Percentiles rank a stretch among this genome's conserved stretches.
Evolutionary conservation across 2,888 invertebrate species (phyloP).

Genomic region (Pocota personata): DNA sequence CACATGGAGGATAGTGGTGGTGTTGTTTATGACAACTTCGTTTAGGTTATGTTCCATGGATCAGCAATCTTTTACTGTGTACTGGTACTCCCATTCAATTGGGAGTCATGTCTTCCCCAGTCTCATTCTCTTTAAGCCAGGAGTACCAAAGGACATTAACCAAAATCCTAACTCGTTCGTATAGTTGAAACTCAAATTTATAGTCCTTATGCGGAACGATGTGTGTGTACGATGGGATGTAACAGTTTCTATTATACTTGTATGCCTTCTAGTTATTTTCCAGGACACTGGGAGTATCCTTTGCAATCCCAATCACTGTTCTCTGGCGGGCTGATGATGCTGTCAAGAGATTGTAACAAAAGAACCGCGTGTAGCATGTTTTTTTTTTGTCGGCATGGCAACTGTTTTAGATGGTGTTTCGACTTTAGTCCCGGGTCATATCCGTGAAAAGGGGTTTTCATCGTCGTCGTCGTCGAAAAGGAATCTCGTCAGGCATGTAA

Average conservation of each 20-base stretch:
- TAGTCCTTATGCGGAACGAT: slow-evolving; percentile 41
- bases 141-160: slow-evolving; percentile 30
- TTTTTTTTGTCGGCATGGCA: slow-evolving; percentile 8
- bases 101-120: slow-evolving; percentile 25
- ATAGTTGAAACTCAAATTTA: slow-evolving; percentile 40
- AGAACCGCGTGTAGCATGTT: slow-evolving; percentile 16
- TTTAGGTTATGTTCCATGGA: slow-evolving; percentile 71
- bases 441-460: neutral
- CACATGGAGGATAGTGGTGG: slow-evolving; percentile 67
- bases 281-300: slow-evolving; percentile 46
- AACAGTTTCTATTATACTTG: slow-evolving; percentile 49
- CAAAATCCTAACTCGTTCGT: slow-evolving; percentile 20
- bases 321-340: slow-evolving; percentile 51
- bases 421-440: slow-evolving; percentile 32
- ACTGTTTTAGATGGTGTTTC: slow-evolving; percentile 26
- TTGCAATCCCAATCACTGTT: slow-evolving; percentile 56
- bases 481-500: slow-evolving; percentile 67
- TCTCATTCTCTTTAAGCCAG: neutral
- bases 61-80: slow-evolving; percentile 49
- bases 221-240: slow-evolving; percentile 45
- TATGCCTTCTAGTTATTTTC: slow-evolving; percentile 43
- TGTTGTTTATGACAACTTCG: slow-evolving; percentile 71
- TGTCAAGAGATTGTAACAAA: slow-evolving; percentile 55
- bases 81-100: slow-evolving; percentile 44
- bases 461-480: slow-evolving; percentile 4